phyloP scores from a whole-genome alignment of 1,140 invertebrate genomes.

The Arctopsyche grandis region DNA sequence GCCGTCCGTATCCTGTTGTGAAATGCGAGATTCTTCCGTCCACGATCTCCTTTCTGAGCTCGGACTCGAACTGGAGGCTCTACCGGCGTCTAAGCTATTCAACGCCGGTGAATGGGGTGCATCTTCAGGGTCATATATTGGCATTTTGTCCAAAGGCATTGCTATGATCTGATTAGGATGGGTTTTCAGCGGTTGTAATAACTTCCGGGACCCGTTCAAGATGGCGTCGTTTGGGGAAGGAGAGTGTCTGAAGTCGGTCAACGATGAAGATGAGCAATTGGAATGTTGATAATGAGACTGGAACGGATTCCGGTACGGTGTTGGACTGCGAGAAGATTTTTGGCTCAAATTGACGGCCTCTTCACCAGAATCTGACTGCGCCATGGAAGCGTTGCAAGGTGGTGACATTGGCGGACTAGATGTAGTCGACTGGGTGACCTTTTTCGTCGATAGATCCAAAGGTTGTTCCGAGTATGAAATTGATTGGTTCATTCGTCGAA shows the following conservation, averaged over 20 bases:
- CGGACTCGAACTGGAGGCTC: conserved; percentile 71
- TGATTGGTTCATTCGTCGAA: conserved; percentile 75
- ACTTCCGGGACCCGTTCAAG: conserved; percentile 59
- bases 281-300: conserved; percentile 68
- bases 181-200: conserved; percentile 57
- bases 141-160: conserved; percentile 65
- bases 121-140: conserved; percentile 70
- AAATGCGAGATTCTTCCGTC: conserved; percentile 68
- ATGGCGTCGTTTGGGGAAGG: conserved; percentile 66
- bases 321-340: conserved; percentile 73
- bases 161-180: conserved; percentile 27
- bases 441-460: conserved; percentile 87
- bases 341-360: conserved; percentile 79
- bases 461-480: conserved; percentile 77
- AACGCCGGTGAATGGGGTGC: conserved; percentile 67
- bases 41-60: conserved; percentile 70
- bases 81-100: conserved; percentile 60
- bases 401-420: conserved; percentile 72
- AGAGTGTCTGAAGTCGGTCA: conserved; percentile 64
- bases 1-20: conserved; percentile 65
- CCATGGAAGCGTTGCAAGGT: conserved; percentile 66
- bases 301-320: conserved; percentile 65
- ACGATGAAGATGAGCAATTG: conserved; percentile 66
- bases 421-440: conserved; percentile 67
- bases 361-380: conserved; percentile 70